A percentile compares a stretch with the other conserved stretches of the same genome.
phyloP scores from a whole-genome alignment of 2,888 invertebrate genomes.

The Eurytoma californica region DNA sequence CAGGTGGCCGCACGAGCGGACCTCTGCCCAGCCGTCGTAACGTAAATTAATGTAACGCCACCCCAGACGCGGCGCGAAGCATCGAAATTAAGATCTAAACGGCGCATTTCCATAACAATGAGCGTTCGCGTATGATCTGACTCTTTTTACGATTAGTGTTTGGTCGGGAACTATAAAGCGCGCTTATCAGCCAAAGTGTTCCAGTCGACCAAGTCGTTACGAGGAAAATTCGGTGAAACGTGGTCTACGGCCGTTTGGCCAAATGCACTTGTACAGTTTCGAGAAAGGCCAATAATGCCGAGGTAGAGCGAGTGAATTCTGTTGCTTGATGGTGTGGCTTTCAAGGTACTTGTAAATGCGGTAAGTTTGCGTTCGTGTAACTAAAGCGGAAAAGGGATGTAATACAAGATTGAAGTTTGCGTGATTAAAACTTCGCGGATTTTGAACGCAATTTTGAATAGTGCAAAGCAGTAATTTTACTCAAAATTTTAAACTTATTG shows the following conservation, averaged over 20 bases:
- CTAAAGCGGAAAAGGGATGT: no score
- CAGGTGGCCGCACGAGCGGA: not conserved
- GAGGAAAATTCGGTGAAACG: not conserved
- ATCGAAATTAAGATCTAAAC: constrained; percentile 46
- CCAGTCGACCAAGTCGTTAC: not conserved
- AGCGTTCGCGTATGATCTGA: not conserved
- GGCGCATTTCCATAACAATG: not conserved
- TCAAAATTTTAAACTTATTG: no score
- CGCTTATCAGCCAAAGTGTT: constrained; percentile 17
- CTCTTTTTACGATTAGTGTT: constrained; percentile 3
- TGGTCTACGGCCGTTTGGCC: not conserved
- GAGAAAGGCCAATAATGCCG: no score
- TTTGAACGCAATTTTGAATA: no score
- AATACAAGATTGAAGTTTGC: no score
- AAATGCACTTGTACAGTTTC: not conserved
- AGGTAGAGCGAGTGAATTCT: no score
- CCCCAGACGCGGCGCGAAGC: not conserved
- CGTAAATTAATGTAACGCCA: constrained; percentile 7
- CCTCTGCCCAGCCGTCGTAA: not conserved
- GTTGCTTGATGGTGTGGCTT: no score
- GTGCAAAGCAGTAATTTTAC: no score
- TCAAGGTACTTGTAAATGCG: no score
- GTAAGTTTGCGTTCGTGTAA: no score
- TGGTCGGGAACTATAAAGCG: no score
- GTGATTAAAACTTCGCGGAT: no score